Conservation (phyloP, 2,888 invertebrate species). For the Melipona bicolor region DNA sequence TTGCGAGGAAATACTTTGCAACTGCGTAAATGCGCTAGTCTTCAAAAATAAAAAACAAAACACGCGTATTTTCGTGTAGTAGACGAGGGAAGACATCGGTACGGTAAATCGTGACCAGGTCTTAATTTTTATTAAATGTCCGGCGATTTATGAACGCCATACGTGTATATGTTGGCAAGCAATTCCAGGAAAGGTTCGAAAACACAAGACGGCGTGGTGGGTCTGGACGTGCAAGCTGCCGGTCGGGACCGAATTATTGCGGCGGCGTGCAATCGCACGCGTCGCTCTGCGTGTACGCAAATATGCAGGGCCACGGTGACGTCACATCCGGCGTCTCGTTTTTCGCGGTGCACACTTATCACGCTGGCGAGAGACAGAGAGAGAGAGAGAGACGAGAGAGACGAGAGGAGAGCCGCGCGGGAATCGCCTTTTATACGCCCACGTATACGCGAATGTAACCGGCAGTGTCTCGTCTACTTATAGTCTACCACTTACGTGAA, state of each 20-base stretch:
- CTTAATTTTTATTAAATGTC: no score
- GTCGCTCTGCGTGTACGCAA: slow-evolving; percentile 62
- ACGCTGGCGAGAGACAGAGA: slow-evolving; percentile 55
- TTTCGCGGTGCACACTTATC: slow-evolving; percentile 79
- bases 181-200: slow-evolving; percentile 17
- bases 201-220: slow-evolving; percentile 13
- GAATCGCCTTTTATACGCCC: slow-evolving; percentile 57
- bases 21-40: no score
- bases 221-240: slow-evolving; percentile 6
- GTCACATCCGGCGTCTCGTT: slow-evolving; percentile 82
- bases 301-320: slow-evolving; percentile 72
- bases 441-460: slow-evolving; percentile 46
- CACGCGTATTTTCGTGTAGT: not conserved
- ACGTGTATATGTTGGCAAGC: not conserved
- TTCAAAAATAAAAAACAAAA: no score
- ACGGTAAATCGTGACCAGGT: no score
- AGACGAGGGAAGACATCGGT: not conserved
- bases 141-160: no score
- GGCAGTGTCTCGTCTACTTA: slow-evolving; percentile 60
- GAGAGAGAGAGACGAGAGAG: not conserved
- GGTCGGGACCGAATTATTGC: slow-evolving; percentile 50
- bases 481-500: not conserved
- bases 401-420: slow-evolving; percentile 31
- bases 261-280: slow-evolving; percentile 56
- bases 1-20: no score